Evolutionary conservation across 2,113 vertebrate genomes (phyloP).

Genomic region (Sporophila hypoxantha): DNA sequence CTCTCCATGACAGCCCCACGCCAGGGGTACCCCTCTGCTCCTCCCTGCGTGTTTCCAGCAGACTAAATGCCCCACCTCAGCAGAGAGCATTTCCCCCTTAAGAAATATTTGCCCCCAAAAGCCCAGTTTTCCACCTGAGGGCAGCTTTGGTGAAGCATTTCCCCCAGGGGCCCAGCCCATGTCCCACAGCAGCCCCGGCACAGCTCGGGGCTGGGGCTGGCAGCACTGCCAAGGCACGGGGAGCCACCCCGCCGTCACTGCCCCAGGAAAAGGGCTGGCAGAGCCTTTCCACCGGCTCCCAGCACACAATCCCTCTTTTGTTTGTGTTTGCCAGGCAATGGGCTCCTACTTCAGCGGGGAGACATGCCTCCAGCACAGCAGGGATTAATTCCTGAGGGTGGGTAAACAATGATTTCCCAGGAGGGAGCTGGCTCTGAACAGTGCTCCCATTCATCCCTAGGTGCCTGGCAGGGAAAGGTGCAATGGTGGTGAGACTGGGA

Average conservation of each 20-base stretch:
- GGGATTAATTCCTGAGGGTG: background rate
- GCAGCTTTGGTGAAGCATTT: background rate
- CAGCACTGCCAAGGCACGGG: background rate
- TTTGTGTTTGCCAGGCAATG: background rate
- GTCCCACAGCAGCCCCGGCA: background rate
- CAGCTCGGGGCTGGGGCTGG: background rate
- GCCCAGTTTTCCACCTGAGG: background rate
- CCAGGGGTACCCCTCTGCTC: fast-evolving
- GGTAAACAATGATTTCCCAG: conserved; percentile 29
- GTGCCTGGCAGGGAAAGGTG: background rate
- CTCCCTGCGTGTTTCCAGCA: background rate
- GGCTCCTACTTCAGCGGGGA: background rate
- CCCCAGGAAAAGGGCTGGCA: background rate
- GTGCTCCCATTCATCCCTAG: background rate
- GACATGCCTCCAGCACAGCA: background rate
- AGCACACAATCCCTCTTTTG: conserved; percentile 17
- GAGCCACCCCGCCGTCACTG: background rate
- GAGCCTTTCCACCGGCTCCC: background rate
- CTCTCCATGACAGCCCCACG: background rate
- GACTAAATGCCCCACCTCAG: background rate
- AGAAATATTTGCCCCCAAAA: background rate
- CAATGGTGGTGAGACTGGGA: fast-evolving
- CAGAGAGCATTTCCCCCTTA: background rate
- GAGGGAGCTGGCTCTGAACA: background rate
- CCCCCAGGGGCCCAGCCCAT: background rate